Conservation (phyloP, 1,140 invertebrate genomes). For the Drosophila baimaii region DNA sequence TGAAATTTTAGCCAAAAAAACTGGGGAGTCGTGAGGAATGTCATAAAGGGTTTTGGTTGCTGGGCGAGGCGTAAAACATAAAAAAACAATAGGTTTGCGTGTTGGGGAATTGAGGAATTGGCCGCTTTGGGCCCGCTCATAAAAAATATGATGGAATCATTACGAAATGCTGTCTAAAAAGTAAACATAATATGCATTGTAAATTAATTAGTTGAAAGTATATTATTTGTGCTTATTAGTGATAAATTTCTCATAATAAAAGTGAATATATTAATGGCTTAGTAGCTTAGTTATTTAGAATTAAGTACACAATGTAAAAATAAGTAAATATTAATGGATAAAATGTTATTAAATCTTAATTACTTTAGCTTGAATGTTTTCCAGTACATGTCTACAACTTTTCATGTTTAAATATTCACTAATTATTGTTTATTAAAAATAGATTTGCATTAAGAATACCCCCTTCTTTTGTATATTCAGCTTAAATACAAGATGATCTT, state of each 20-base stretch:
- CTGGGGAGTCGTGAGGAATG: neutral
- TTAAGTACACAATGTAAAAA: too few relatives aligned
- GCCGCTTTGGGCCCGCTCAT: neutral
- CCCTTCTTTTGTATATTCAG: too few relatives aligned
- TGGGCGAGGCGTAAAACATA: slow-evolving; percentile 3
- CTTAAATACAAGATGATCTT: too few relatives aligned
- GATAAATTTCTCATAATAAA: neutral
- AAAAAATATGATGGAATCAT: slow-evolving; percentile 22
- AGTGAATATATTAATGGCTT: neutral
- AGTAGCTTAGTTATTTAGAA: too few relatives aligned
- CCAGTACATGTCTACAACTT: neutral
- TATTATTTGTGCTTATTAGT: neutral
- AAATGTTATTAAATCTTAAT: too few relatives aligned
- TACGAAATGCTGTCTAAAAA: slow-evolving; percentile 1
- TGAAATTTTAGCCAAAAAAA: slow-evolving; percentile 37
- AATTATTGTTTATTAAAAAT: neutral
- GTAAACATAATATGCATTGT: neutral
- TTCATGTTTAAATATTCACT: too few relatives aligned
- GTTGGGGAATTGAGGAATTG: slow-evolving; percentile 7
- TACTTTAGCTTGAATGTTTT: neutral
- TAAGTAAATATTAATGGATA: too few relatives aligned
- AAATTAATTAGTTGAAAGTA: slow-evolving; percentile 6
- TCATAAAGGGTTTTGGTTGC: neutral
- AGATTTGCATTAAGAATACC: too few relatives aligned
- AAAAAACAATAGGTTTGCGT: slow-evolving; percentile 6